A percentile compares a stretch with the other conserved stretches of the same genome.
Conservation (phyloP, 2,888 invertebrate species). For the Lymantria dispar region DNA sequence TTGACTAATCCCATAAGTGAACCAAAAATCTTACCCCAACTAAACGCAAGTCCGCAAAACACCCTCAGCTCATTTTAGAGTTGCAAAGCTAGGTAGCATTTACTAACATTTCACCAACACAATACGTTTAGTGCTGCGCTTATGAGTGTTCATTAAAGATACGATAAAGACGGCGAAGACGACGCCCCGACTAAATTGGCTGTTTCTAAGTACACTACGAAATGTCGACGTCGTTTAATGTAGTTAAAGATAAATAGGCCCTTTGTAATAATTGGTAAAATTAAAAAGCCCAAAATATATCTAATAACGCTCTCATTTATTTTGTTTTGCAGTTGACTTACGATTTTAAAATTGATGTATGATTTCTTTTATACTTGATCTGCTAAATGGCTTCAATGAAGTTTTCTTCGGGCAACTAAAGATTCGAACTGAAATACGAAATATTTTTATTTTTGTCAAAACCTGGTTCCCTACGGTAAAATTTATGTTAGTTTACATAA, state of each 20-base stretch:
- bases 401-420: no score
- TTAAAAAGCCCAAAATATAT: no score
- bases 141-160: conserved; percentile 82
- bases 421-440: no score
- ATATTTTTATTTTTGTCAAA: no score
- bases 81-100: conserved; percentile 35
- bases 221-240: conserved; percentile 24
- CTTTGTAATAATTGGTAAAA: not conserved
- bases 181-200: conserved; percentile 64
- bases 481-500: no score
- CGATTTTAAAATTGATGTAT: no score
- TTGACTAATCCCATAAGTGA: conserved; percentile 16
- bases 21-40: conserved; percentile 27
- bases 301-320: no score
- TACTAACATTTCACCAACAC: conserved; percentile 48
- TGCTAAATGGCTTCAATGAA: no score
- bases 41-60: conserved; percentile 66
- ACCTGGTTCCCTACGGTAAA: no score
- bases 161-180: conserved; percentile 75
- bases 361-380: no score
- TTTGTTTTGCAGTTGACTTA: no score
- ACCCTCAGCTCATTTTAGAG: conserved; percentile 50
- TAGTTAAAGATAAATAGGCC: conserved; percentile 17
- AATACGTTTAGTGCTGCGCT: conserved; percentile 72
- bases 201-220: conserved; percentile 44